phyloP scores from a whole-genome alignment of 2,797 vertebrate species.

The Sebastes minor region DNA sequence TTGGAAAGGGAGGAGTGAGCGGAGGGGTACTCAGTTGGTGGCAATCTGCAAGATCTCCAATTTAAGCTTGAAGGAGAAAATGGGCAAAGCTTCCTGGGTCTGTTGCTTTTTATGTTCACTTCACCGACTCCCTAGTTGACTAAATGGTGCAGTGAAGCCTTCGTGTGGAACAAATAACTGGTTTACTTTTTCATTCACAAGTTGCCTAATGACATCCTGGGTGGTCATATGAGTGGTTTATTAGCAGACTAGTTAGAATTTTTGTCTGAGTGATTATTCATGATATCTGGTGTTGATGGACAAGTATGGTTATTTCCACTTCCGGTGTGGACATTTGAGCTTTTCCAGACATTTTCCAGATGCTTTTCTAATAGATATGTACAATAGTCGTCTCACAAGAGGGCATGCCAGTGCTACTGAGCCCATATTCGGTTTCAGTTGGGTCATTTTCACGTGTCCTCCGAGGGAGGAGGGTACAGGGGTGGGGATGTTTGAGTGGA shows the following conservation, averaged over 20 bases:
- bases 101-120: neutral
- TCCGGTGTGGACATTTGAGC: neutral
- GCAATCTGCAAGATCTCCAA: neutral
- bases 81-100: too few species aligned
- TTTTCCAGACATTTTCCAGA: neutral
- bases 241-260: neutral
- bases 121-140: neutral
- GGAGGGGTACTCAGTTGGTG: neutral
- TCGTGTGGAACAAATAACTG: neutral
- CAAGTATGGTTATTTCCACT: neutral
- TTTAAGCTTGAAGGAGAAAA: neutral
- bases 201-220: neutral
- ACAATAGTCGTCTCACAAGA: neutral
- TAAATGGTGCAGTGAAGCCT: neutral
- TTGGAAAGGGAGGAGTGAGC: neutral
- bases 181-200: neutral
- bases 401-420: neutral
- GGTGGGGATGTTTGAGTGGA: neutral
- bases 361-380: neutral
- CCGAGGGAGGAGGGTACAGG: neutral
- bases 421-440: neutral
- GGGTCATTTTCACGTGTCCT: conserved; percentile 20
- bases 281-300: neutral
- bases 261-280: neutral
- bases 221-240: neutral